phyloP scores from a whole-genome alignment of 2,888 invertebrate genomes.

The Mythimna impura region DNA sequence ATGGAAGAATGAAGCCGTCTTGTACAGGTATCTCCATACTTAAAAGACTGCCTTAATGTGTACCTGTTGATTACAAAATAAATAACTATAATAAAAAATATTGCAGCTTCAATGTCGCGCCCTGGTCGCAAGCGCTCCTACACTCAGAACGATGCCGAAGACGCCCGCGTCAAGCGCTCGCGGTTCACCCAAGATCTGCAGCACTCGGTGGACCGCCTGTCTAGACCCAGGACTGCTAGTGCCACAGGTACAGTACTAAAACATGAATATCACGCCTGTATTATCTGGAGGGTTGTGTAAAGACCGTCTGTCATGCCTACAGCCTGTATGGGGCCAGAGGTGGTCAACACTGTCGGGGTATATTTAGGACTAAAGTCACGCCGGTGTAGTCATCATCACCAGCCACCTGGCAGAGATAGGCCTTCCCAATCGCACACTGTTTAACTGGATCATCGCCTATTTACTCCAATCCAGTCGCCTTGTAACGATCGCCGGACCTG shows the following conservation, averaged over 20 bases:
- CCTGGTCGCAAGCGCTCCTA: slow-evolving; percentile 83
- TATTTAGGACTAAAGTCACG: too few species aligned
- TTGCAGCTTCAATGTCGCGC: slow-evolving; percentile 60
- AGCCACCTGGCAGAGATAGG: too few species aligned
- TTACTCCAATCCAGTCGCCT: background rate
- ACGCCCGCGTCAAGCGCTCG: slow-evolving; percentile 74
- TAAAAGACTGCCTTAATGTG: too few species aligned
- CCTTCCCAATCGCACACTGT: background rate
- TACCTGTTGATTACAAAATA: too few species aligned
- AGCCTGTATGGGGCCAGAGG: too few species aligned
- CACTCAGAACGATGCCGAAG: slow-evolving; percentile 79
- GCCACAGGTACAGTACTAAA: slow-evolving; percentile 71
- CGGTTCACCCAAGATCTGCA: slow-evolving; percentile 75
- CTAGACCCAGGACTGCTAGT: slow-evolving; percentile 79
- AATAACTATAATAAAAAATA: too few species aligned
- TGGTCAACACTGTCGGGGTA: too few species aligned
- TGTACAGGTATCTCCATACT: too few species aligned
- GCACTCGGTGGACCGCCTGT: slow-evolving; percentile 78
- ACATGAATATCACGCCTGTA: too few species aligned
- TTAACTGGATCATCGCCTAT: background rate
- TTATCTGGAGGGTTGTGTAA: too few species aligned
- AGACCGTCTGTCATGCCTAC: too few species aligned
- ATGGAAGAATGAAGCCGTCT: too few species aligned
- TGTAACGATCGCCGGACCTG: background rate
- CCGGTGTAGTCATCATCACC: background rate